Base-by-base conservation (phyloP, 2,888 invertebrate genomes). In the Xylophagus ater region DNA sequence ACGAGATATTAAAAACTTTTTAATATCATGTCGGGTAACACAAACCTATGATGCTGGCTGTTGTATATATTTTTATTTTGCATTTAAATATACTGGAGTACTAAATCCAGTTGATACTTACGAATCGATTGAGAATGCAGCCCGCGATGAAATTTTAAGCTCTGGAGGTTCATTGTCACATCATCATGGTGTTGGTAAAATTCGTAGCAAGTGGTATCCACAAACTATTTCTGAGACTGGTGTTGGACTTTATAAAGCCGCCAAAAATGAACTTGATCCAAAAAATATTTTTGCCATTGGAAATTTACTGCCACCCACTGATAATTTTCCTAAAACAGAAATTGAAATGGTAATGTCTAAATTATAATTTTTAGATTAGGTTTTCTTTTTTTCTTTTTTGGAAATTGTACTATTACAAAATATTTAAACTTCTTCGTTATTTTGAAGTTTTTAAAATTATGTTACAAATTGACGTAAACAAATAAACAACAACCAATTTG, bases 21-120 rank as follows among this genome's bases (percentile, higher is more conserved):
- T 82, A 45, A 71, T 86, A 34, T 85, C 85, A 9, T 84, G 82
- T 53, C 73, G 89, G 1, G 84, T 97, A 8, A 97, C 97, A 7
- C 97, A 98, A 67, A 90, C 92, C 15, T 93, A 98, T 60, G 97
- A 98, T 58, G 82, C 89, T 1, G 98, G 98, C 0, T 93, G 94
- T 52, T 94, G 94, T 59, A 81, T 97, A 34, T 97, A 97, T 59
- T 87, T 90, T 67, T 86, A 93, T 70, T 87, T 97, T 71, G 85
- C 82, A 24, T 83, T 88, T 65, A 85, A 82, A 58, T 73, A 76
- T 46, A 55, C 56, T 1, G 69, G 69, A 12, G 65, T 73, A 23
- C 44, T 60, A 34, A 76, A 89, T 57, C 85, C 89, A 0, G 78
- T 92, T 1, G 67, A 71, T 4, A 71, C 81, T 0, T 94, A 90